These are phyloP conservation scores for Gasterosteus aculeatus DNA, from an alignment of 2,113 vertebrate species.

Conservation along the genomic window DNA sequence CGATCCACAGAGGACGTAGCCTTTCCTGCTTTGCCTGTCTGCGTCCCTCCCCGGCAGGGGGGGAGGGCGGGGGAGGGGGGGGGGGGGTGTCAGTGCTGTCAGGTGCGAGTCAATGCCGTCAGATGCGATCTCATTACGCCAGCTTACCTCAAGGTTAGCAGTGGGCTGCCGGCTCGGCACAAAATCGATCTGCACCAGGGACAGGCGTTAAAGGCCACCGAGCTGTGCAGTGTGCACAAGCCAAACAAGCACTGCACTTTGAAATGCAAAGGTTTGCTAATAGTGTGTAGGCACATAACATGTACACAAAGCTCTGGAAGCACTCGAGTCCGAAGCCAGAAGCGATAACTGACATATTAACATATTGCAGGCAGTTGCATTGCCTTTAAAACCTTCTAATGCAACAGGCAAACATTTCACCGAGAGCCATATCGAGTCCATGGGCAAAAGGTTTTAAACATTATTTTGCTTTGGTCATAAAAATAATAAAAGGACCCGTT, in stretches of 20 bases:
- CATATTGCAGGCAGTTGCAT: not conserved
- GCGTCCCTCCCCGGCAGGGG: conserved; percentile 44
- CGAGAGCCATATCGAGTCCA: not conserved
- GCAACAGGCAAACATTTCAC: conserved; percentile 13
- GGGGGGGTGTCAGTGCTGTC: conserved; percentile 69
- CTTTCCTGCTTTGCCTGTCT: conserved; percentile 45
- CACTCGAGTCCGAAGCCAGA: conserved; percentile 1
- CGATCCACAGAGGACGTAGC: conserved; percentile 34
- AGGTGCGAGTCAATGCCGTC: conserved; percentile 77
- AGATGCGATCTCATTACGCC: conserved; percentile 80
- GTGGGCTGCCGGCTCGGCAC: conserved; percentile 72
- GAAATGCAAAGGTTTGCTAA: conserved; percentile 58
- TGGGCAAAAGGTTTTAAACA: not conserved
- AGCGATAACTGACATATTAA: conserved; percentile 24
- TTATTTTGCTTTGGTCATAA: not conserved
- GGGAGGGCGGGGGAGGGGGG: conserved; percentile 18
- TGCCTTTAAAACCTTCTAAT: not conserved
- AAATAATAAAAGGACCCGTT: not conserved
- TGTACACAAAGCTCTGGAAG: conserved; percentile 28
- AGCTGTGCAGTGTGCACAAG: conserved; percentile 18
- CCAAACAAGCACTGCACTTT: conserved; percentile 51
- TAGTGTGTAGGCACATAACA: conserved; percentile 13
- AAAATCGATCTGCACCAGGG: conserved; percentile 75
- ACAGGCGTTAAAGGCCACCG: conserved; percentile 67
- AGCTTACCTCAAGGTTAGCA: conserved; percentile 80